Evolutionary conservation across 2,888 invertebrate genomes (phyloP).

Genomic region (Drosophila meridionalis): DNA sequence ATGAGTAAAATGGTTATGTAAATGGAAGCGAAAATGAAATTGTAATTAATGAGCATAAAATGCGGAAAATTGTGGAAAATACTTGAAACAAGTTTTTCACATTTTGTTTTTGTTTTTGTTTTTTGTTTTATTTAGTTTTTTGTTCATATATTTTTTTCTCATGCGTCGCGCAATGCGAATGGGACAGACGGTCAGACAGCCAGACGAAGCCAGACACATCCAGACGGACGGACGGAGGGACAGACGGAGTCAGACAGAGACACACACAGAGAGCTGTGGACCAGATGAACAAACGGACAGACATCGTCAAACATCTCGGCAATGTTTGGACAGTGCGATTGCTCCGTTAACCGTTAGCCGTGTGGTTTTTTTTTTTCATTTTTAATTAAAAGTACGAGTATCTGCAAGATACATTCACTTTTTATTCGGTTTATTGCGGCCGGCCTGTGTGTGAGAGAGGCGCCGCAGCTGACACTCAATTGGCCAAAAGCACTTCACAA

Average conservation of each 20-base stretch:
- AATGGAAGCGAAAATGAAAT: slow-evolving; percentile 68
- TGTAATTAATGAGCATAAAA: slow-evolving; percentile 77
- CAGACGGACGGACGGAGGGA: slow-evolving; percentile 11
- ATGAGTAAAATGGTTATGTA: slow-evolving; percentile 71
- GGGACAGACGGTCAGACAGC: slow-evolving; percentile 5
- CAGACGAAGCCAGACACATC: slow-evolving; percentile 21
- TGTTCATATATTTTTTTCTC: slow-evolving; percentile 26
- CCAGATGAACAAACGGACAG: slow-evolving; percentile 26
- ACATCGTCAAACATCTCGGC: slow-evolving; percentile 66
- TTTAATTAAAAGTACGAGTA: slow-evolving; percentile 62
- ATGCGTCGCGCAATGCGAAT: slow-evolving; percentile 16
- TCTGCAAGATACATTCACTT: slow-evolving; percentile 74
- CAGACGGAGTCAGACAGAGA: slow-evolving; percentile 9
- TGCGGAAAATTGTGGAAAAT: slow-evolving; percentile 71
- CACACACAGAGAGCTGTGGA: slow-evolving; percentile 4
- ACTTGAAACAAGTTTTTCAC: slow-evolving; percentile 67
- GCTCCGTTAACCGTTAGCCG: slow-evolving; percentile 45
- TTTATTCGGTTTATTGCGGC: slow-evolving; percentile 45
- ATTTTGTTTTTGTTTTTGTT: slow-evolving; percentile 31
- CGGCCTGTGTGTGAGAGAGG: slow-evolving; percentile 11
- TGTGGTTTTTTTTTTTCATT: not conserved
- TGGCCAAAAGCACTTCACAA: slow-evolving; percentile 18
- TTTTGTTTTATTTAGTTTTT: slow-evolving; percentile 39
- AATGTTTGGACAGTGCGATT: slow-evolving; percentile 71
- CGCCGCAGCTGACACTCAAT: slow-evolving; percentile 21